Evolutionary conservation across 2,113 vertebrate genomes (phyloP), one percentile per base, ranked within the genome.

Genomic region (Hystrix cristata): DNA sequence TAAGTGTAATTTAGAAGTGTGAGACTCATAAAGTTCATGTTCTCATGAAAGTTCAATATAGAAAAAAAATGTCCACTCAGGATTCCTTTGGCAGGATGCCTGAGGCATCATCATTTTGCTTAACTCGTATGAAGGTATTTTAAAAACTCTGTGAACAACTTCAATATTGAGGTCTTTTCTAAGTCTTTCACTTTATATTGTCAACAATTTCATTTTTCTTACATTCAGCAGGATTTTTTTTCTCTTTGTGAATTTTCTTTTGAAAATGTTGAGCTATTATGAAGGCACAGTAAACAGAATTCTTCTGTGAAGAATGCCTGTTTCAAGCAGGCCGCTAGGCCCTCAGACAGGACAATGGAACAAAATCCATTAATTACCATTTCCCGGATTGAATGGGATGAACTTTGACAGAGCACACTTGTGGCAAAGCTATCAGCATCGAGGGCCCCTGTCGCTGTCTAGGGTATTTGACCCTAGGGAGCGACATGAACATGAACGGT

Each of bases 1-100:
- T 88, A 95, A 97, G 96, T 0, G 46, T 96, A 98, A 98, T 98
- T 98, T 97, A 96, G 96, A 98, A 95, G 90, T 97, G 95, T 98
- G 97, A 98, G 90, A 81, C 95, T 97, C 97, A 95, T 97, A 96
- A 98, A 98, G 96, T 86, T 95, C 92, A 97, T 78, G 87, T 83
- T 97, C 89, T 98, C 72, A 94, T 92, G 96, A 95, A 98, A 98
- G 97, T 98, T 98, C 89, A 38, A 97, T 94, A 90, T 89, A 94
- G 95, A 93, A 94, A 97, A 97, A 46, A 94, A 91, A 95, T 16
- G 90, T 95, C 92, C 82, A 98, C 81, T 81, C 97, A 95, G 95
- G 83, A 85, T 92, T 96, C 71, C 55, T 79, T 92, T 97, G 98
- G 97, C 95, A 97, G 34, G 60, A 76, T 65, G 98, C 86, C 91